phyloP scores from a whole-genome alignment of 2,888 invertebrate species.

The Aradus depressus region DNA sequence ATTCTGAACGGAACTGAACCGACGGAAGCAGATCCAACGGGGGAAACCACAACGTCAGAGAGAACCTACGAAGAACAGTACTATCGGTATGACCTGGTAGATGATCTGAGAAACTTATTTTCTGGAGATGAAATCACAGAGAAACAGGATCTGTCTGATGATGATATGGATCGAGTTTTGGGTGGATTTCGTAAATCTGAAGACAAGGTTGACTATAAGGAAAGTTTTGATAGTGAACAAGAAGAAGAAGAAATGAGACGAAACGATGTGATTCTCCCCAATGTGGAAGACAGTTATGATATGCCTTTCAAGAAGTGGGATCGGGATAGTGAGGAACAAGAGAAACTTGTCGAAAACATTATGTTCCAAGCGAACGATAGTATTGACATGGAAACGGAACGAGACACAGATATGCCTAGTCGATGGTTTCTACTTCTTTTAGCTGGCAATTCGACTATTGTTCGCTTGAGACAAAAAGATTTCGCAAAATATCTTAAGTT shows the following conservation, averaged over 20 bases:
- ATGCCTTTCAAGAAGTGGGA: slow-evolving; percentile 33
- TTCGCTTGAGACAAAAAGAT: slow-evolving; percentile 33
- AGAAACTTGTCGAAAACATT: slow-evolving; percentile 31
- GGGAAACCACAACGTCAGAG: slow-evolving; percentile 19
- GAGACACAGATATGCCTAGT: slow-evolving; percentile 24
- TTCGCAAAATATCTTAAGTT: slow-evolving; percentile 35
- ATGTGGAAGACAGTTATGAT: slow-evolving; percentile 24
- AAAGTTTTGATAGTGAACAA: slow-evolving; percentile 32
- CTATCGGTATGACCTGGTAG: slow-evolving; percentile 27
- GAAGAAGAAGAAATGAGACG: slow-evolving; percentile 33
- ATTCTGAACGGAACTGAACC: slow-evolving; percentile 5
- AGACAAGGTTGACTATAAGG: slow-evolving; percentile 16
- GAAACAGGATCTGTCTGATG: slow-evolving; percentile 22
- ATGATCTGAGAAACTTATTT: slow-evolving; percentile 30
- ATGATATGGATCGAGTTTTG: slow-evolving; percentile 21
- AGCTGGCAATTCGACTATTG: slow-evolving; percentile 34
- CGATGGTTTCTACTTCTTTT: slow-evolving; percentile 34
- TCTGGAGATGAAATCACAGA: slow-evolving; percentile 25
- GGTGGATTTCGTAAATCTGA: slow-evolving; percentile 16
- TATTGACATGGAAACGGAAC: slow-evolving; percentile 25
- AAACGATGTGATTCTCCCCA: slow-evolving; percentile 30
- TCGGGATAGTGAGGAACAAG: slow-evolving; percentile 33
- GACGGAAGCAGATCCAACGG: slow-evolving; percentile 31
- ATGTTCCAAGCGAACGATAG: slow-evolving; percentile 28
- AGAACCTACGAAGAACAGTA: slow-evolving; percentile 21